Conservation (phyloP, 2,113 vertebrate species). For the Lophius piscatorius region DNA sequence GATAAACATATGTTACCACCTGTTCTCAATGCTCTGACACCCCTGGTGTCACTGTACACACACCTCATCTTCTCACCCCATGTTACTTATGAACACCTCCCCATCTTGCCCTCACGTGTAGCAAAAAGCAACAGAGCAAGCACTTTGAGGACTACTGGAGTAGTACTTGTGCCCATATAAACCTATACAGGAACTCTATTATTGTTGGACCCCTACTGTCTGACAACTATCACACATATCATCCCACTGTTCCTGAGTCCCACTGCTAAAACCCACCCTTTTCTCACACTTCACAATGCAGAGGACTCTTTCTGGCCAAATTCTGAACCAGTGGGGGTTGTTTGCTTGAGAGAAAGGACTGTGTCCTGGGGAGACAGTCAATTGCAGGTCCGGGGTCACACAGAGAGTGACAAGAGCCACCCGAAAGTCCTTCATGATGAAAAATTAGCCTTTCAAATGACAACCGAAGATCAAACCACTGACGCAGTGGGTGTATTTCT, state of each 20-base stretch:
- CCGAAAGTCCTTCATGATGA: constrained; percentile 50
- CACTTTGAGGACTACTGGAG: constrained; percentile 3
- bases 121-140: constrained; percentile 34
- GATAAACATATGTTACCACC: constrained; percentile 62
- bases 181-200: constrained; percentile 10
- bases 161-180: constrained; percentile 11
- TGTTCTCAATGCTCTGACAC: constrained; percentile 67
- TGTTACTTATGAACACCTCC: constrained; percentile 27
- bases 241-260: no score
- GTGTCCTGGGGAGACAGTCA: constrained; percentile 67
- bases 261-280: constrained; percentile 57
- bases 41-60: constrained; percentile 56
- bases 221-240: constrained; percentile 56
- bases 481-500: constrained; percentile 22
- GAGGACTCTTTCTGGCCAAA: constrained; percentile 38
- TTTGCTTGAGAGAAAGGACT: constrained; percentile 51
- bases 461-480: constrained; percentile 53
- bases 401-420: constrained; percentile 50
- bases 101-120: constrained; percentile 17
- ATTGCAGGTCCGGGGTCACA: constrained; percentile 63
- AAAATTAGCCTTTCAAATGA: constrained; percentile 73
- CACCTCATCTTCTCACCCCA: constrained; percentile 39
- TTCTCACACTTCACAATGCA: constrained; percentile 60
- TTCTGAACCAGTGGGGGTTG: constrained; percentile 47
- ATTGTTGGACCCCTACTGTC: constrained; percentile 56